phyloP scores from a whole-genome alignment of 2,888 invertebrate species.

The Phalera bucephala region DNA sequence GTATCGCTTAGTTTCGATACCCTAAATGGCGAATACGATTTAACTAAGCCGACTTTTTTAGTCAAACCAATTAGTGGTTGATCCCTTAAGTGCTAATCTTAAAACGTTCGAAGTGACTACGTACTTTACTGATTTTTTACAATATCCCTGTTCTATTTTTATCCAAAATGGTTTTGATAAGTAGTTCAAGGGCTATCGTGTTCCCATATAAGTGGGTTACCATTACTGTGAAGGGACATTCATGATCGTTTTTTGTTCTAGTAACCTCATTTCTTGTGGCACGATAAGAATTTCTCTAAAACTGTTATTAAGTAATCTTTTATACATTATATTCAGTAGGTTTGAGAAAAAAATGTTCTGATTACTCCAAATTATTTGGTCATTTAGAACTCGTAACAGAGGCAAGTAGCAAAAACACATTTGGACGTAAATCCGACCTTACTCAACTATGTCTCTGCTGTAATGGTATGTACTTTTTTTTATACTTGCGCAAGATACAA shows the following conservation, averaged over 20 bases:
- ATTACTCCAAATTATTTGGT: slow-evolving; percentile 8
- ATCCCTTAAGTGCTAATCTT: slow-evolving; percentile 23
- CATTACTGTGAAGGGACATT: slow-evolving; percentile 56
- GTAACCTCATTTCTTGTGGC: slow-evolving; percentile 57
- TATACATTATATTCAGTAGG: slow-evolving; percentile 24
- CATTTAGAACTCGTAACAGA: slow-evolving; percentile 11
- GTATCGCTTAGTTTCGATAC: slow-evolving; percentile 14
- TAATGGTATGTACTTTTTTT: slow-evolving; percentile 15
- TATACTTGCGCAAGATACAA: slow-evolving; percentile 17
- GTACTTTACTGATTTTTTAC: slow-evolving; percentile 33
- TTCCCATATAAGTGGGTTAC: slow-evolving; percentile 64
- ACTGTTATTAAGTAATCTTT: slow-evolving; percentile 32
- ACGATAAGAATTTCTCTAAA: slow-evolving; percentile 26
- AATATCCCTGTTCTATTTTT: slow-evolving; percentile 34
- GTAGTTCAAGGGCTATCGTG: slow-evolving; percentile 70
- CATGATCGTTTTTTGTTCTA: slow-evolving; percentile 65
- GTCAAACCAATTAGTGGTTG: slow-evolving; percentile 1
- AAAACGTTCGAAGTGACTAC: slow-evolving; percentile 9
- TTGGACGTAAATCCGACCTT: slow-evolving; percentile 26
- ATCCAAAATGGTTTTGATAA: slow-evolving; percentile 47
- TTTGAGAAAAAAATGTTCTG: slow-evolving; percentile 19
- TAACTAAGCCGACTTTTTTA: slow-evolving; percentile 12
- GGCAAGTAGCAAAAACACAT: slow-evolving; percentile 16
- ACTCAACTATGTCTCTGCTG: slow-evolving; percentile 19
- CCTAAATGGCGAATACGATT: slow-evolving; percentile 9